Base-by-base conservation (phyloP, 2,888 invertebrate genomes). In the Cheilosia vernalis region DNA sequence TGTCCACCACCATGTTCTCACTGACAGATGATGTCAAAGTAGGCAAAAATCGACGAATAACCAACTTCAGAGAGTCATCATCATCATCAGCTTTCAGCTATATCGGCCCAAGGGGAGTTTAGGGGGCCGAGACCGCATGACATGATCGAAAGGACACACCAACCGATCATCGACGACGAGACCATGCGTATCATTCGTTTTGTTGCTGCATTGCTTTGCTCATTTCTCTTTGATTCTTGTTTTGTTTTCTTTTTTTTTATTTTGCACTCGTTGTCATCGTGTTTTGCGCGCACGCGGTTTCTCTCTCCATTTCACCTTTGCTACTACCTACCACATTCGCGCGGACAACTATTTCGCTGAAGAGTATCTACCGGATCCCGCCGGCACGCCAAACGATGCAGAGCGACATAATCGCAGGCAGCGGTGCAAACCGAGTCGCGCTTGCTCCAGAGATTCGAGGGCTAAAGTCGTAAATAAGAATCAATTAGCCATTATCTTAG, bases 401-500 rank as follows among this genome's bases (percentile, higher is more conserved):
- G 63, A 17, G 79, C 67, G 73, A 79, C 83, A 72, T 79, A 84
- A 83, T 83, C 79, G 66, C 40, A 30, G 55, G 49, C 72, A 72
- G 61, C 58, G 40, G 60, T 47, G 84, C 80, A 84, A 80, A 53
- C 66, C 63, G 64, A 74, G 60, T 74, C 56, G 64, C 84, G 74
- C 74, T 74, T 70, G 80, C 69, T 19, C 66, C 21, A 27, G 47
- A 66, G 53, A 80, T 85, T 66, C 60, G 76, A 80, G 84, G 76
- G 70, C 66, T 66, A 37, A 74, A 81, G 84, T 81, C 88, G 88
- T 88, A 87, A 88, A 88, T 88, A 88, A 88, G 86, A 88, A 88
- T 88, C 88, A 88, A 88, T 88, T 88, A 88, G 87, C 87, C 87
- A 88, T 88, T 88, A 88, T 88, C 88, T 88, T 88, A 88, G 88